Evolutionary conservation across 1,140 invertebrate species (phyloP).

Genomic region (Calosoma granatense): DNA sequence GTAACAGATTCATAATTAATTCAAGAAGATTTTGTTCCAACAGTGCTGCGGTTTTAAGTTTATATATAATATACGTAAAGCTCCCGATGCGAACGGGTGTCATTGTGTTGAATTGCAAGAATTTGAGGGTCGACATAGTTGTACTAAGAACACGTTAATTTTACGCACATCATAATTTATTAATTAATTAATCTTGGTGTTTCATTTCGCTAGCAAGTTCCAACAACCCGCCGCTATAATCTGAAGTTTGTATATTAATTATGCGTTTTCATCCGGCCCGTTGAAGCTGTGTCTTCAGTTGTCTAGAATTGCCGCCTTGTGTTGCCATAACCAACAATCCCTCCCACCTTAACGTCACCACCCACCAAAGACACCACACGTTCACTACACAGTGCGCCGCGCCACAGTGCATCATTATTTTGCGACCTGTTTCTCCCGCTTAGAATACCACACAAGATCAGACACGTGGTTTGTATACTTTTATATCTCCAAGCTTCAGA

Average conservation of each 20-base stretch:
- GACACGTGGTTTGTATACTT: too few species aligned
- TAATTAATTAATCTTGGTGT: constrained; percentile 7
- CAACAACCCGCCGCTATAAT: background rate
- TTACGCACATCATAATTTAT: constrained; percentile 8
- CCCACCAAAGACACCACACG: background rate
- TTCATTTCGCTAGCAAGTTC: constrained; percentile 5
- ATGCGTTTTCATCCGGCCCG: constrained; percentile 5
- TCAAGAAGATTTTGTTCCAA: constrained; percentile 1
- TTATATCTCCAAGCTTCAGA: too few species aligned
- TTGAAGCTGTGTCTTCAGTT: constrained; percentile 7
- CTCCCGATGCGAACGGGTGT: background rate
- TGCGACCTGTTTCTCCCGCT: too few species aligned
- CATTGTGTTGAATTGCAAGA: background rate
- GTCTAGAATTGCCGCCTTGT: background rate
- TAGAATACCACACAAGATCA: too few species aligned
- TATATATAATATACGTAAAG: background rate
- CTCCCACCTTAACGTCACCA: background rate
- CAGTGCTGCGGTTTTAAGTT: constrained; percentile 2
- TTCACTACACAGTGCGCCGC: too few species aligned
- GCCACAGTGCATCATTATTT: too few species aligned
- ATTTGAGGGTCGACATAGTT: constrained; percentile 6
- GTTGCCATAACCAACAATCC: background rate
- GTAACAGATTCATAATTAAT: constrained; percentile 7
- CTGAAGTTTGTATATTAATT: constrained; percentile 9
- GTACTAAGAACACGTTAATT: constrained; percentile 5